Percentiles rank a stretch among this genome's conserved stretches.
Evolutionary conservation across 2,888 invertebrate genomes (phyloP).

Genomic region (Tromatobia lineatoria): DNA sequence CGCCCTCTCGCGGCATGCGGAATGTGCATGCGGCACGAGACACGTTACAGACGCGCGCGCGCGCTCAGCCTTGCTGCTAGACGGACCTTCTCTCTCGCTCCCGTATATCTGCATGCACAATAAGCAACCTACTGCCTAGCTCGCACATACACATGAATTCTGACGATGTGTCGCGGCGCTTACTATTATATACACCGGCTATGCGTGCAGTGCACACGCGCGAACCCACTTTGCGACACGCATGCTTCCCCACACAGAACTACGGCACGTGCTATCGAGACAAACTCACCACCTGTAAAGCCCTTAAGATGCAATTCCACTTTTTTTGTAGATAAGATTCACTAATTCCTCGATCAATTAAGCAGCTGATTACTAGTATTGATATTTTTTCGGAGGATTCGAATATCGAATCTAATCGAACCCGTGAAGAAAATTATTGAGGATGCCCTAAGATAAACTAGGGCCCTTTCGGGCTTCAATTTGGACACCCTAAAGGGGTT

Average conservation of each 20-base stretch:
- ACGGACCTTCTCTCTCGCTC: conserved; percentile 35
- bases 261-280: conserved; percentile 52
- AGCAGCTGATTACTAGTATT: background rate
- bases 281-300: conserved; percentile 9
- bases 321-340: background rate
- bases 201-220: conserved; percentile 59
- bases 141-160: conserved; percentile 1
- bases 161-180: conserved; percentile 29
- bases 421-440: too few relatives aligned
- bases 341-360: background rate
- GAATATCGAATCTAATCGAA: too few relatives aligned
- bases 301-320: background rate
- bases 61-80: conserved; percentile 43
- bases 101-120: conserved; percentile 48
- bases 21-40: conserved; percentile 82
- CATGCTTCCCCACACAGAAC: conserved; percentile 49
- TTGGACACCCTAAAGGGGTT: too few relatives aligned
- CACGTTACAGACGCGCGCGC: conserved; percentile 76
- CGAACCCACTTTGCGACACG: conserved; percentile 66
- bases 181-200: conserved; percentile 24
- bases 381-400: too few relatives aligned
- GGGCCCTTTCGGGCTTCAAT: too few relatives aligned
- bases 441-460: too few relatives aligned
- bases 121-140: conserved; percentile 55
- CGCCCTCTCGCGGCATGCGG: conserved; percentile 83